Base-by-base conservation (phyloP, 2,113 vertebrate species). In the Heptranchias perlo region DNA sequence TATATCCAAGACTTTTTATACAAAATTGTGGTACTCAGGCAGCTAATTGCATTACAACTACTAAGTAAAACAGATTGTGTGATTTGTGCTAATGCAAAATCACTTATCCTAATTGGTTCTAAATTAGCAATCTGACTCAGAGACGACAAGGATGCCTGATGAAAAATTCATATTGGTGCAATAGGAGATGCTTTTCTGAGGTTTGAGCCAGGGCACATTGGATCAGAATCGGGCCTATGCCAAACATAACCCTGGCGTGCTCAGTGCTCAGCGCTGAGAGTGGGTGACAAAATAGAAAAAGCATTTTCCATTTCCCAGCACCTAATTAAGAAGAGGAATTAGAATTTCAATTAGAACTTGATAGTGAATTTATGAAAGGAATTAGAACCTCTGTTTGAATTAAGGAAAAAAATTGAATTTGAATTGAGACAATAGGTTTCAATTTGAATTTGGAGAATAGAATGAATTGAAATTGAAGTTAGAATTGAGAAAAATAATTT, bases 321-420 rank as follows among this genome's bases (percentile, higher is more conserved):
- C 78, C 47, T 82, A 44, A 44, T 82, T 82, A 82, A 82, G 39
- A 82, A 23, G 78, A 47, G 5, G 78, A 39, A 82, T 82, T 44
- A 44, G 78, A 82, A 82, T 82, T 82, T 82, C 78, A 82, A 82
- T 82, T 82, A 82, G 78, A 47, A 82, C 78, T n/a, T 82, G 39
- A 82, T 14, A 47, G 78, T 47, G 39, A 82, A 0, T 82, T 58
- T 82, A 23, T 44, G 47, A 6, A 82, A 82, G 4, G 4, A 82
- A 44, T n/a, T 82, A 39, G 16, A 44, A 82, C 78, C 16, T 82
- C 78, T 44, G 39, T 44, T 82, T 82, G 78, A 82, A 82, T 82
- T 82, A 82, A 82, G n/a, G 47, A 82, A 6, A 82, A 39, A 82
- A 47, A n/a, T 47, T n/a, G 14, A 82, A 47, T 82, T 82, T 82